Evolutionary conservation across 35 echinoderm and acorn worm species (phyloP), one percentile per base, ranked within the genome.

Genomic region (Patiria miniata): DNA sequence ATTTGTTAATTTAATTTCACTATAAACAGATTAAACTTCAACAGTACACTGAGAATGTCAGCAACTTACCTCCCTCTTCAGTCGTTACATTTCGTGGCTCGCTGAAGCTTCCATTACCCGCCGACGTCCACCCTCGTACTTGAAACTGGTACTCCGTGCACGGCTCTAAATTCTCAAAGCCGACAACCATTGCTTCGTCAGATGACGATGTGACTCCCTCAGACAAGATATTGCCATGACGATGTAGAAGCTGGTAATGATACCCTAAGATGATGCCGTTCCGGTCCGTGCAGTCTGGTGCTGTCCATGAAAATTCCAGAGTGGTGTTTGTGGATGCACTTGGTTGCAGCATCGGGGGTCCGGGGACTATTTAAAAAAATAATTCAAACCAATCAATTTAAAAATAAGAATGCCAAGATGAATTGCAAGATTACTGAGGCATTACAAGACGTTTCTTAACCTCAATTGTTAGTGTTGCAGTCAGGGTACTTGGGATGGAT

Each of bases 71-170:
- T 73, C 26, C 65, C 14, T 34, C 34, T 28, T 18, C 26, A 26
- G 65, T 73, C 3, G 29, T 73, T 34, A 73, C 0, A 0, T 73
- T 36, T 23, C 14, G 22, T 14, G 8, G 23, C 21, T 73, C 10
- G 65, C 65, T 73, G 65, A 73, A 73, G 65, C 7, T 32, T 23
- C 65, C 65, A 73, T 73, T 36, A 73, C 65, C 65, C 2, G 5
- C 65, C 15, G 65, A 73, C 9, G 65, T 73, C 65, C 65, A 73
- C 34, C 65, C 65, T 73, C 65, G 23, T 26, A 73, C 65, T 14
- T 23, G 65, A 30, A 73, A 73, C 65, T 34, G 26, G 29, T 73
- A 73, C 19, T 73, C 65, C 26, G 65, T 73, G 65, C 65, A 73
- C 14, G 65, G 65, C 19, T 32, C 26, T 34, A 73, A 36, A 73